These are phyloP conservation scores for Anodontia alba DNA, from an alignment of 2,888 invertebrate species.

Conservation along the genomic window DNA sequence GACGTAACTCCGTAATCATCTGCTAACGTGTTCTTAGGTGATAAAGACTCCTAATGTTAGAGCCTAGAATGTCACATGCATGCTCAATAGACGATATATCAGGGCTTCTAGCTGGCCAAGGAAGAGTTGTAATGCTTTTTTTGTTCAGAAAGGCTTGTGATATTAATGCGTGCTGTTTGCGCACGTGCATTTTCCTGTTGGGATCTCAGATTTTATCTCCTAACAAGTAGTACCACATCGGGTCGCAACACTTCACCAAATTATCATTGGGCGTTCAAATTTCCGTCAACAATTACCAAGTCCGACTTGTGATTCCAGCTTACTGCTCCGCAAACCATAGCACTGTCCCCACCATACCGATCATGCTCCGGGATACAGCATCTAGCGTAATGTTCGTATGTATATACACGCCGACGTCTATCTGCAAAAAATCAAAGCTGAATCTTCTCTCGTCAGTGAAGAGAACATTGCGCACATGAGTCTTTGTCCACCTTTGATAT, in stretches of 20 bases:
- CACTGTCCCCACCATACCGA: not conserved
- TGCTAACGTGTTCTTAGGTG: not conserved
- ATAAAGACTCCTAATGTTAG: not conserved
- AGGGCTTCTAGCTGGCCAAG: not conserved
- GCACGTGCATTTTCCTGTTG: constrained; percentile 6
- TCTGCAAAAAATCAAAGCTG: not conserved
- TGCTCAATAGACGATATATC: not conserved
- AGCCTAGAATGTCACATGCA: not conserved
- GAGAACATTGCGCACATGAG: not conserved
- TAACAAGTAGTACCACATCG: not conserved
- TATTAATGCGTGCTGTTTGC: constrained; percentile 1
- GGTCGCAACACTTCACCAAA: not conserved
- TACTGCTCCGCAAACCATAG: not conserved
- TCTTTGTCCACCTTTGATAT: not conserved
- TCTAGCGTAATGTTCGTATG: no score
- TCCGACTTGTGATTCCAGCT: not conserved
- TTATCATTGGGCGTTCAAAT: not conserved
- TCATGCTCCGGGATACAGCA: no score
- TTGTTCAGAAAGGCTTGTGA: not conserved
- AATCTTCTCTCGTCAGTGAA: not conserved
- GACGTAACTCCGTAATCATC: not conserved
- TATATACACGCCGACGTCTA: constrained; percentile 1
- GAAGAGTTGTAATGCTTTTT: not conserved
- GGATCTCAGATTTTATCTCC: no score
- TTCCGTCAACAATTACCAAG: not conserved